These are phyloP conservation scores for Hirtodrosophila trivittata DNA, from an alignment of 2,888 invertebrate genomes.

Conservation along the genomic window DNA sequence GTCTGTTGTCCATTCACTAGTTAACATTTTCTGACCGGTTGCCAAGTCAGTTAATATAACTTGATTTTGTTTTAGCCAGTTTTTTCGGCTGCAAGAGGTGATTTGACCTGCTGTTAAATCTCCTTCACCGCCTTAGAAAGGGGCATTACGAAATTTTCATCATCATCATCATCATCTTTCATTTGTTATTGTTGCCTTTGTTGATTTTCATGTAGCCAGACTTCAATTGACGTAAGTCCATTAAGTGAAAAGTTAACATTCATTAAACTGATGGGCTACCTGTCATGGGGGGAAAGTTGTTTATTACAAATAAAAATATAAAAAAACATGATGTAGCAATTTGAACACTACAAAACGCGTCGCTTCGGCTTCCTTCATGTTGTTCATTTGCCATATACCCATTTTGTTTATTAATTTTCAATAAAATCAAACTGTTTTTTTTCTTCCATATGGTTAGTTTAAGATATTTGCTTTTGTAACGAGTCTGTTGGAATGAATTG, in stretches of 20 bases:
- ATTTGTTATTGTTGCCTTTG: neutral
- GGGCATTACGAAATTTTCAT: slow-evolving; percentile 11
- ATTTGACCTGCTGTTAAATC: slow-evolving; percentile 3
- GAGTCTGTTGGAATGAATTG: too few species aligned
- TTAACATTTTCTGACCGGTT: slow-evolving; percentile 40
- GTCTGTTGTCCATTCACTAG: slow-evolving; percentile 25
- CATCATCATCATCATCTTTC: neutral
- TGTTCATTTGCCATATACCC: too few species aligned
- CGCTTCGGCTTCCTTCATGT: too few species aligned
- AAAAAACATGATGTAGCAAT: slow-evolving; percentile 15
- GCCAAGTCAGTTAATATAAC: slow-evolving; percentile 18
- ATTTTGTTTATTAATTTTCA: slow-evolving; percentile 6
- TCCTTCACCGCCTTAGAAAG: slow-evolving; percentile 15
- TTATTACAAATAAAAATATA: slow-evolving; percentile 11
- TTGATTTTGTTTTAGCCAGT: slow-evolving; percentile 27
- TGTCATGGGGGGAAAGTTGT: slow-evolving; percentile 36
- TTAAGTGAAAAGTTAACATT: slow-evolving; percentile 14
- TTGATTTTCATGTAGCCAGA: neutral
- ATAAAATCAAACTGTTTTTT: neutral
- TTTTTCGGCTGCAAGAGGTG: slow-evolving; percentile 7
- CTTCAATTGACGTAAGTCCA: slow-evolving; percentile 12
- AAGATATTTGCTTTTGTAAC: neutral
- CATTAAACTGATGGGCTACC: neutral
- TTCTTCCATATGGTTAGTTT: too few species aligned
- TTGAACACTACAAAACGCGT: neutral